Percentiles rank a stretch among this genome's conserved stretches.
Conservation (phyloP, 1,140 invertebrate genomes). For the Ceratosolen solmsi region DNA sequence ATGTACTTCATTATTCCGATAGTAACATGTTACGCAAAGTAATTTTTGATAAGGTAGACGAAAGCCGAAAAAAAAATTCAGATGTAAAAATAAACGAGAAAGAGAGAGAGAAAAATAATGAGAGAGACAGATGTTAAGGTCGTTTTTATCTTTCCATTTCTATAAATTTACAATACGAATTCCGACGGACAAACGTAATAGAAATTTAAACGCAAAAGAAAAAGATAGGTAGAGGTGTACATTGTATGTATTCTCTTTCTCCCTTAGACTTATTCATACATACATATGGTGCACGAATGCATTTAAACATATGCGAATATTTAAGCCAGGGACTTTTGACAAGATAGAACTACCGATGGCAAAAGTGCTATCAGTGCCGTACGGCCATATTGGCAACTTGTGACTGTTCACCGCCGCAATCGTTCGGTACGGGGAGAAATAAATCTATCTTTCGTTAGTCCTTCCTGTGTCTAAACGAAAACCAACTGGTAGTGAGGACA, state of each 20-base stretch:
- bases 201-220: background rate
- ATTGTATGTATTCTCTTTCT: background rate
- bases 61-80: too few relatives aligned
- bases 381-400: constrained; percentile 71
- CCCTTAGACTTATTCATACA: background rate
- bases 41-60: too few relatives aligned
- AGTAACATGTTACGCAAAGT: too few relatives aligned
- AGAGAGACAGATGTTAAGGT: too few relatives aligned
- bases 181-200: background rate
- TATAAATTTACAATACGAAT: too few relatives aligned
- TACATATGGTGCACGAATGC: background rate
- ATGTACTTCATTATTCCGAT: too few relatives aligned
- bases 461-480: constrained; percentile 2
- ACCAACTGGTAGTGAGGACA: background rate
- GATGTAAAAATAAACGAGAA: too few relatives aligned
- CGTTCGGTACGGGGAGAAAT: constrained; percentile 45
- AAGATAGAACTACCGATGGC: constrained; percentile 44
- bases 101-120: too few relatives aligned
- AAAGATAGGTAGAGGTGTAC: constrained; percentile 3
- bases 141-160: too few relatives aligned
- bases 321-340: constrained; percentile 45
- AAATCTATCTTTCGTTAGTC: constrained; percentile 3
- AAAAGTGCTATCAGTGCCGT: constrained; percentile 49
- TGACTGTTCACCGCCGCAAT: constrained; percentile 64
- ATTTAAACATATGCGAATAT: constrained; percentile 7